Evolutionary conservation across 1,140 invertebrate species (phyloP), one percentile per base, ranked within the genome.

Genomic region (Lasioglossum baleicum): DNA sequence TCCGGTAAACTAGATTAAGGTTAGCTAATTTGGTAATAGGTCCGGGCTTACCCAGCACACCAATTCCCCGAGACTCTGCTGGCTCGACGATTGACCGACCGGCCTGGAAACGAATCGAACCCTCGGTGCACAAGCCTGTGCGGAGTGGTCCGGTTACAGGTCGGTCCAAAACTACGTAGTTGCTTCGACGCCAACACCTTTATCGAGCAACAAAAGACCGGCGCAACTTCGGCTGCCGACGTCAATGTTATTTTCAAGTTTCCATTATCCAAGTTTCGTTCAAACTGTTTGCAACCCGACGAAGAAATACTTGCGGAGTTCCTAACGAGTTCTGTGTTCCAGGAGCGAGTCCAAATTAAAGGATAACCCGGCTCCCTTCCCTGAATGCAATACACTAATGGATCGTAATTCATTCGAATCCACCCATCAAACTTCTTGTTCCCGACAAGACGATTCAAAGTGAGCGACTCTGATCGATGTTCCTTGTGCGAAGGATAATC

Each of bases 21-120:
- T 63, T 31, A 61, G 7, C 56, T 72, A 63, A 74, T 40, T 65
- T 53, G 44, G 44, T 64, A 64, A 74, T 64, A 53, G 44, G 17
- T 8, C 17, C 26, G 13, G 35, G 64, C 56, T 44, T 7, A 15
- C 8, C 51, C 15, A 7, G 31, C 31, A 26, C 68, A n/a, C 26
- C 51, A 70, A 58, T 26, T 44, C 64, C 31, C 2, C 42, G 56
- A 26, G n/a, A 58, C 35, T 42, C 17, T 60, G 53, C 56, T 69
- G 48, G 22, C 22, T 58, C 35, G 51, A 26, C 35, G 35, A 75
- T 31, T 73, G 35, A 75, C 64, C 22, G 35, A 40, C 31, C 61
- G 6, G 51, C 51, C 42, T 20, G 10, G 64, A 40, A 75, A 75
- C n/a, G 65, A 69, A 60, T 76, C 74, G 17, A 69, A 60, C 8